These are phyloP conservation scores for Drosophila infuscata DNA, from an alignment of 2,888 invertebrate genomes.

Conservation along the genomic window DNA sequence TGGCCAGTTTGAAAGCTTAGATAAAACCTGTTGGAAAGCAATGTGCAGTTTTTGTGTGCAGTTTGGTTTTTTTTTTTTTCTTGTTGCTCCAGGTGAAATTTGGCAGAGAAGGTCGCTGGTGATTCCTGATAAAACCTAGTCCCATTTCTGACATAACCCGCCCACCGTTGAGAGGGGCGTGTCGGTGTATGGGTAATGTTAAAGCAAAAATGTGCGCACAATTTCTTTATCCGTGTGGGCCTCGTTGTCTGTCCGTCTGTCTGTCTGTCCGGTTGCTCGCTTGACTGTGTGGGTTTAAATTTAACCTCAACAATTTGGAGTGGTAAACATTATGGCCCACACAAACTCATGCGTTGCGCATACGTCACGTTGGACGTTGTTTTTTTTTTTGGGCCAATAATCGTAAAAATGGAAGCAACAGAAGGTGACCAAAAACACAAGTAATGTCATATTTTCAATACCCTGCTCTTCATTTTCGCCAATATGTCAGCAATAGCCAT, in stretches of 20 bases:
- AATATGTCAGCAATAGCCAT: conserved; percentile 5
- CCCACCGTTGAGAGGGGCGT: conserved; percentile 9
- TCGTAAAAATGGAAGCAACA: conserved; percentile 52
- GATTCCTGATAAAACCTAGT: conserved; percentile 30
- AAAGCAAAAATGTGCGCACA: conserved; percentile 42
- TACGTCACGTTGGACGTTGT: conserved; percentile 42
- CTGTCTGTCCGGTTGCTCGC: conserved; percentile 6
- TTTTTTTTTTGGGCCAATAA: conserved; percentile 43
- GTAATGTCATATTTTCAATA: conserved; percentile 12
- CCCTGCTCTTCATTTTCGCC: not conserved
- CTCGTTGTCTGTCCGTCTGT: conserved; percentile 1
- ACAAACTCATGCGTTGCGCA: conserved; percentile 26
- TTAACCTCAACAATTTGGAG: conserved; percentile 66
- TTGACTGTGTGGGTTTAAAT: conserved; percentile 37
- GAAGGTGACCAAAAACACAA: conserved; percentile 46
- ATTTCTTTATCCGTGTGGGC: conserved; percentile 37
- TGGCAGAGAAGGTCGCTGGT: conserved; percentile 34
- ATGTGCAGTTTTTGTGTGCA: conserved; percentile 29
- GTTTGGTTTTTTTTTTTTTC: not conserved
- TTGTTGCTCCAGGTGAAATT: conserved; percentile 10
- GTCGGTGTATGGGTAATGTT: conserved; percentile 8
- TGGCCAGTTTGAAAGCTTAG: conserved; percentile 56
- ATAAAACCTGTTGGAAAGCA: conserved; percentile 55
- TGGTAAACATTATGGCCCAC: conserved; percentile 40
- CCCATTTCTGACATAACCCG: not conserved